A percentile compares a stretch with the other conserved stretches of the same genome.
Conservation (phyloP, 2,113 vertebrate genomes). For the Talpa occidentalis region DNA sequence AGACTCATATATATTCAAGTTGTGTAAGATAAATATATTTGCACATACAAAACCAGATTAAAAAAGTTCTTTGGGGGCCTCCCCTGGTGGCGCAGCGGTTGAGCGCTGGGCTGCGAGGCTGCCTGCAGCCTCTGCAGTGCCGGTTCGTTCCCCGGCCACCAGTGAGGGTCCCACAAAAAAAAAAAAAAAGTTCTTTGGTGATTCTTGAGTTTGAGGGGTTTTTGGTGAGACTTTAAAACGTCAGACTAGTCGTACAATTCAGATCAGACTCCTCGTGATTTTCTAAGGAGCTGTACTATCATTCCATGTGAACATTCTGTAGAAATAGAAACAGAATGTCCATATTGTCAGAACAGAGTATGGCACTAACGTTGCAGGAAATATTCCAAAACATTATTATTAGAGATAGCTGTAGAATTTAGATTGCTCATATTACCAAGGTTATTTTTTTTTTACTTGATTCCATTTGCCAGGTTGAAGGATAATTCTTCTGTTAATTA, state of each 20-base stretch:
- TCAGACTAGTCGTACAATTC: neutral
- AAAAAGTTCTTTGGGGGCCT: neutral
- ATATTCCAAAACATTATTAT: constrained; percentile 1
- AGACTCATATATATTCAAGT: neutral
- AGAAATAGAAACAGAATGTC: constrained; percentile 53
- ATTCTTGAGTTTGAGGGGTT: neutral
- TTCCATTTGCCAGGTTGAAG: neutral
- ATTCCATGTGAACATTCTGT: neutral
- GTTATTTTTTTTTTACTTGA: neutral
- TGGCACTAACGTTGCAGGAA: neutral
- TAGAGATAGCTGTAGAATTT: constrained; percentile 15
- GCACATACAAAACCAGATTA: neutral
- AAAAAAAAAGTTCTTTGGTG: neutral
- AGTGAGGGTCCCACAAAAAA: too few species aligned
- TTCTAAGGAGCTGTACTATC: constrained; percentile 38
- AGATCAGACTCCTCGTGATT: constrained; percentile 3
- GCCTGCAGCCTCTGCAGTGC: too few species aligned
- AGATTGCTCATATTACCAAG: neutral
- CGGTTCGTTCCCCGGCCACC: too few species aligned
- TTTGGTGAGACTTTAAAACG: constrained; percentile 48
- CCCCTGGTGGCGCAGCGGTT: too few species aligned
- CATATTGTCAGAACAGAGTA: constrained; percentile 32
- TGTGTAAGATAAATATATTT: neutral
- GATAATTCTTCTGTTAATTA: neutral
- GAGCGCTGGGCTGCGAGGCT: too few species aligned